phyloP scores from a whole-genome alignment of 53 echinoderm and acorn worm species.

The Patiria pectinifera region DNA sequence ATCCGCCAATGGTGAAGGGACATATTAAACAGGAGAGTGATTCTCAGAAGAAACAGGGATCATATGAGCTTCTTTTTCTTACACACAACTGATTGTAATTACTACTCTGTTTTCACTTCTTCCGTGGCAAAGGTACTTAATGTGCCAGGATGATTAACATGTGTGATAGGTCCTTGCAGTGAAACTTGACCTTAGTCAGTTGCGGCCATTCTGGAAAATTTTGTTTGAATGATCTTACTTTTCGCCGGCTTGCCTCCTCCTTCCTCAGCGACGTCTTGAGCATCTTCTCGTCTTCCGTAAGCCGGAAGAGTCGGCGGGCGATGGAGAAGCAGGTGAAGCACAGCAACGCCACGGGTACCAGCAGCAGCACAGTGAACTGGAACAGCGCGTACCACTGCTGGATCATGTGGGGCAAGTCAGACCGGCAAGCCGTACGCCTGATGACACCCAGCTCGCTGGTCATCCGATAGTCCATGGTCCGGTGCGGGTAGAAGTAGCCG shows the following conservation, averaged over 20 bases:
- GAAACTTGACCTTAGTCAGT: no score
- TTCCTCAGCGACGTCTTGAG: constrained; percentile 87
- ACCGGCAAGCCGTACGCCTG: constrained; percentile 71
- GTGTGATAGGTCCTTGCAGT: no score
- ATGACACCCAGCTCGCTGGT: constrained; percentile 79
- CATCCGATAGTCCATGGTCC: constrained; percentile 61
- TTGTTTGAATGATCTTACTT: constrained; percentile 61
- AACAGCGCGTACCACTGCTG: constrained; percentile 62
- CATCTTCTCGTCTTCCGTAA: constrained; percentile 89
- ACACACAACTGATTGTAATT: no score
- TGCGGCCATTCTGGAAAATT: background rate
- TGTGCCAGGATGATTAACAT: no score
- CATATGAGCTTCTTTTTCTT: no score
- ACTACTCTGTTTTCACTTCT: no score
- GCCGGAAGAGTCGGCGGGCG: constrained; percentile 78
- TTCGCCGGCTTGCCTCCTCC: constrained; percentile 87
- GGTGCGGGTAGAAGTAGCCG: constrained; percentile 88
- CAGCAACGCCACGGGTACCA: constrained; percentile 74
- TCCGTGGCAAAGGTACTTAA: no score
- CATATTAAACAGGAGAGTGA: no score
- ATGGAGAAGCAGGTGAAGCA: constrained; percentile 90
- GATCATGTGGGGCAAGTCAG: constrained; percentile 56
- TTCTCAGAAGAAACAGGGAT: no score
- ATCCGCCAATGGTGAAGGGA: no score
- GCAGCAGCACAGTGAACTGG: constrained; percentile 73